Evolutionary conservation across 2,113 vertebrate genomes (phyloP).

Genomic region (Charadrius vociferus): DNA sequence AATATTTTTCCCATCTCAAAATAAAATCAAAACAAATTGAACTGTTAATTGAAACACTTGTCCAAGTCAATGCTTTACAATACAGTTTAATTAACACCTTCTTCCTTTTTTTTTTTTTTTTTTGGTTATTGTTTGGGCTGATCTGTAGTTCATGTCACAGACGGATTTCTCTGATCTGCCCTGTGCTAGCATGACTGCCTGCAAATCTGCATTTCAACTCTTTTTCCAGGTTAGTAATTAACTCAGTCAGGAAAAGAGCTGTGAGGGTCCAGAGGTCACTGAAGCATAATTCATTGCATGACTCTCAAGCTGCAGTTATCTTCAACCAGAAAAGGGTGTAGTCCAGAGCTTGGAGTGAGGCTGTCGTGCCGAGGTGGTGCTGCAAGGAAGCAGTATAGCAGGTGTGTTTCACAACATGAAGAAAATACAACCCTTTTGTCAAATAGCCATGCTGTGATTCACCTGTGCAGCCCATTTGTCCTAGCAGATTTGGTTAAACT

Average conservation of each 20-base stretch:
- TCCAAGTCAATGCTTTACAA: background rate
- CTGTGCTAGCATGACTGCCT: background rate
- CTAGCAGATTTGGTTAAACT: background rate
- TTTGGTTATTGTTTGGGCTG: background rate
- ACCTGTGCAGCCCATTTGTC: background rate
- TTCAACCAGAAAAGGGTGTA: background rate
- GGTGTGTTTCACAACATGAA: background rate
- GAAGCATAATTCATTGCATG: background rate
- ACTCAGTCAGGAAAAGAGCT: background rate
- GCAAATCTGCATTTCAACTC: background rate
- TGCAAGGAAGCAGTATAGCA: background rate
- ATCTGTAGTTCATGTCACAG: background rate
- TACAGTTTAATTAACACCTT: background rate
- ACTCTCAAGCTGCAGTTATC: background rate
- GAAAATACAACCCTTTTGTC: background rate
- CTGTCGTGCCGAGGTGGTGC: background rate
- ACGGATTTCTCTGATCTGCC: background rate
- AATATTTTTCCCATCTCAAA: background rate
- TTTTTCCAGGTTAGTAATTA: background rate
- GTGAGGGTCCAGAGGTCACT: background rate
- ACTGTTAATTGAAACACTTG: background rate
- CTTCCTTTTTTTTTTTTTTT: background rate
- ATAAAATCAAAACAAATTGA: background rate
- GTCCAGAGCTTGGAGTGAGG: no score
- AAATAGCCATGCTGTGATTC: background rate